Percentiles rank a stretch among this genome's conserved stretches.
phyloP scores from a whole-genome alignment of 1,140 invertebrate genomes.

The Acyrthosiphon pisum region DNA sequence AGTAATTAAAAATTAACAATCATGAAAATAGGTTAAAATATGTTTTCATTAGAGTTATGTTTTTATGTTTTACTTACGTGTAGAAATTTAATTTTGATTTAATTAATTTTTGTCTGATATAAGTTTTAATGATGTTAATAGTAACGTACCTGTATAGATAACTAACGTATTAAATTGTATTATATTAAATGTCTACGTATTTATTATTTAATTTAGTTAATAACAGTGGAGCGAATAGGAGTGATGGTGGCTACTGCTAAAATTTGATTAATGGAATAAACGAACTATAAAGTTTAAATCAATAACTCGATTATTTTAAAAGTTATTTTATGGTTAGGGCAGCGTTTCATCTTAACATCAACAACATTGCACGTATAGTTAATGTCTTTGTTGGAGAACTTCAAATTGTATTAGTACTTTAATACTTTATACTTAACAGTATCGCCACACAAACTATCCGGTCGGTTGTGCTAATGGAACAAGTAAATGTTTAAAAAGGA shows the following conservation, averaged over 20 bases:
- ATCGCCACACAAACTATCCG: background rate
- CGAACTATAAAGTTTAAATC: background rate
- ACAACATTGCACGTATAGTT: background rate
- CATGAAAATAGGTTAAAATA: background rate
- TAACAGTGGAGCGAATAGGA: background rate
- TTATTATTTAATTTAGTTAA: background rate
- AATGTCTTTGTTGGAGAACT: background rate
- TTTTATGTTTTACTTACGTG: no score
- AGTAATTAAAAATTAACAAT: background rate
- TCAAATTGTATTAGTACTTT: background rate
- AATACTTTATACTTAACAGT: slow-evolving; percentile 6
- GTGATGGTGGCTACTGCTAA: background rate
- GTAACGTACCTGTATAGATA: background rate
- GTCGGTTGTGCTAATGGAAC: background rate
- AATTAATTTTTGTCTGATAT: background rate
- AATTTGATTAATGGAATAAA: background rate
- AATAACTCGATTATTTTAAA: slow-evolving; percentile 22
- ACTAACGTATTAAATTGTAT: background rate
- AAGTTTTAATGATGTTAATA: background rate
- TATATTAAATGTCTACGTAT: background rate
- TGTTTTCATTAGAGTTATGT: background rate
- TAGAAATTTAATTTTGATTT: background rate
- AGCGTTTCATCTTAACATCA: background rate
- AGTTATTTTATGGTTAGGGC: background rate
- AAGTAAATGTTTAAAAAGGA: background rate